Evolutionary conservation across 2,113 vertebrate genomes (phyloP).

Genomic region (Nothocercus nigrocapillus): DNA sequence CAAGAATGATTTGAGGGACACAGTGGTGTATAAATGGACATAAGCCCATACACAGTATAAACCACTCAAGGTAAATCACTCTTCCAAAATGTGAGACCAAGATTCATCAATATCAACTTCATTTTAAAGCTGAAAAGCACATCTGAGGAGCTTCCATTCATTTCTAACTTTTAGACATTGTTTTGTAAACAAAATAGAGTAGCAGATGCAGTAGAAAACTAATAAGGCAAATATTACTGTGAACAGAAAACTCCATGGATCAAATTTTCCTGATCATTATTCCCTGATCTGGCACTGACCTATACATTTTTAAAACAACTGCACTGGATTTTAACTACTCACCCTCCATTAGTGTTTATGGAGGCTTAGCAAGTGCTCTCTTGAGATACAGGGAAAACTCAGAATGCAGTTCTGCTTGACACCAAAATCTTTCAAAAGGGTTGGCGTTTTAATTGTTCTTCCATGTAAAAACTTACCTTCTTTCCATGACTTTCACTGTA

Average conservation of each 20-base stretch:
- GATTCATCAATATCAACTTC: neutral
- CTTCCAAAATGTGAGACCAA: neutral
- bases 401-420: neutral
- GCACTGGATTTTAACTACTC: neutral
- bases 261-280: neutral
- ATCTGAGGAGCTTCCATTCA: neutral
- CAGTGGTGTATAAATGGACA: neutral
- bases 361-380: neutral
- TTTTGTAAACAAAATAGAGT: neutral
- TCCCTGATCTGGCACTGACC: neutral
- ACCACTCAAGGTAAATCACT: neutral
- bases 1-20: neutral
- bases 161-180: neutral
- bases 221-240: neutral
- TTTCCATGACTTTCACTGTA: constrained; percentile 8
- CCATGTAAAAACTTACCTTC: neutral
- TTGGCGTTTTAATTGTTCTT: neutral
- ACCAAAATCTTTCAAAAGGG: neutral
- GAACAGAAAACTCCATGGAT: neutral
- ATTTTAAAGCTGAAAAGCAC: neutral
- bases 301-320: neutral
- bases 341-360: neutral
- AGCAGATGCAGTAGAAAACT: neutral
- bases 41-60: neutral
- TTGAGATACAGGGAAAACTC: neutral